A percentile compares a stretch with the other conserved stretches of the same genome.
Evolutionary conservation across 2,113 vertebrate genomes (phyloP).

Genomic region (Bettongia penicillata): DNA sequence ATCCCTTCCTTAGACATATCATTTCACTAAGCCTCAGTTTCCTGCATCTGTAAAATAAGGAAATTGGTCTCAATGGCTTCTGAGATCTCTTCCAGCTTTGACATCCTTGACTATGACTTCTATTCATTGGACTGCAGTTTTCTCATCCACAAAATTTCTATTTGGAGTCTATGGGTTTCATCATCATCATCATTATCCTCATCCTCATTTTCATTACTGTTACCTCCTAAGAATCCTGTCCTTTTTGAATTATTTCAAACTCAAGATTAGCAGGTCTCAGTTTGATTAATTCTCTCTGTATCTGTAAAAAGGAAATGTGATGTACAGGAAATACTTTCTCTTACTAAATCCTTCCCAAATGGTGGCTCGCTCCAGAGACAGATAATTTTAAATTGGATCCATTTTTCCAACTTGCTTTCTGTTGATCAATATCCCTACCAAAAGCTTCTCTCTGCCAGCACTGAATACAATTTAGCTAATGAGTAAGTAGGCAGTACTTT

Average conservation of each 20-base stretch:
- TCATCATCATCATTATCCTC: not conserved
- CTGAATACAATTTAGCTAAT: constrained; percentile 62
- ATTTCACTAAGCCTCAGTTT: not conserved
- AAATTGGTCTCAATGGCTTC: not conserved
- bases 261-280: not conserved
- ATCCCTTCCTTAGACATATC: not conserved
- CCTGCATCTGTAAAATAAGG: not conserved
- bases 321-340: not conserved
- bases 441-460: constrained; percentile 53
- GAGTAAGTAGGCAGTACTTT: constrained; percentile 60
- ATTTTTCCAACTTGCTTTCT: constrained; percentile 62
- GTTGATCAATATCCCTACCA: no score
- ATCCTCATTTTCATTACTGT: not conserved
- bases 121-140: not conserved
- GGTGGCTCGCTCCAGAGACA: constrained; percentile 27
- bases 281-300: not conserved
- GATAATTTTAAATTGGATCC: constrained; percentile 54
- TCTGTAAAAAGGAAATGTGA: not conserved
- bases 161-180: not conserved
- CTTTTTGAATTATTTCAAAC: not conserved
- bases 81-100: not conserved
- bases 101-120: not conserved
- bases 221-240: not conserved
- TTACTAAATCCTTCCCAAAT: constrained; percentile 59
- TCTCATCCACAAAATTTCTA: not conserved